These are phyloP conservation scores for Mionectes macconnelli DNA, from an alignment of 2,113 vertebrate species.

Conservation along the genomic window DNA sequence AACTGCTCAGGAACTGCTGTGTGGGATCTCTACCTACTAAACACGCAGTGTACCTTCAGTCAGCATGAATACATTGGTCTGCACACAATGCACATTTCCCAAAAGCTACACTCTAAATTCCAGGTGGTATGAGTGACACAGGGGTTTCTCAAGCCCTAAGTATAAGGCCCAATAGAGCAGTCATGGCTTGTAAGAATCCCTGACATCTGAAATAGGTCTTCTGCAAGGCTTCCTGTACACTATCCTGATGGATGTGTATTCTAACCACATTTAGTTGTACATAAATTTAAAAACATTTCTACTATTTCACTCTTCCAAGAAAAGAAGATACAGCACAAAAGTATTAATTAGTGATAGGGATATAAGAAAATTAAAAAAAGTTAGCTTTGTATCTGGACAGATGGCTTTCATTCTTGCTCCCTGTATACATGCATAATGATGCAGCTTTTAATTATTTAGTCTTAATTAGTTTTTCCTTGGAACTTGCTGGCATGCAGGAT, in stretches of 20 bases:
- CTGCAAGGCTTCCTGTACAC: not conserved
- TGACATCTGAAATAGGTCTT: not conserved
- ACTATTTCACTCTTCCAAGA: not conserved
- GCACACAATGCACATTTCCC: not conserved
- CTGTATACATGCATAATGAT: not conserved
- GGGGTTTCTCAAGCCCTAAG: not conserved
- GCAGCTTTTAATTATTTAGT: not conserved
- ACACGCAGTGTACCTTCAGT: rapidly evolving
- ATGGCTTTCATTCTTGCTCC: not conserved
- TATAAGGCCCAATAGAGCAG: not conserved
- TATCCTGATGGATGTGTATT: not conserved
- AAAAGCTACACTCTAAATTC: not conserved
- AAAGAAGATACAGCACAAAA: not conserved
- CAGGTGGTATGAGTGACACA: not conserved
- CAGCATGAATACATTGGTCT: not conserved
- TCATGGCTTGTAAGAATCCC: not conserved
- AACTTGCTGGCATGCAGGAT: not conserved
- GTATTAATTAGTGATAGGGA: not conserved
- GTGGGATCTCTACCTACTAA: not conserved
- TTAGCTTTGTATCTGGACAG: not conserved
- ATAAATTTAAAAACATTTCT: not conserved
- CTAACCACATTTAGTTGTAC: too few relatives aligned
- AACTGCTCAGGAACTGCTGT: not conserved
- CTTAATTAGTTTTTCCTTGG: not conserved
- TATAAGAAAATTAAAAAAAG: not conserved